Evolutionary conservation across 1,140 invertebrate genomes (phyloP), one percentile per base, ranked within the genome.

Genomic region (Saccostrea glomerata): DNA sequence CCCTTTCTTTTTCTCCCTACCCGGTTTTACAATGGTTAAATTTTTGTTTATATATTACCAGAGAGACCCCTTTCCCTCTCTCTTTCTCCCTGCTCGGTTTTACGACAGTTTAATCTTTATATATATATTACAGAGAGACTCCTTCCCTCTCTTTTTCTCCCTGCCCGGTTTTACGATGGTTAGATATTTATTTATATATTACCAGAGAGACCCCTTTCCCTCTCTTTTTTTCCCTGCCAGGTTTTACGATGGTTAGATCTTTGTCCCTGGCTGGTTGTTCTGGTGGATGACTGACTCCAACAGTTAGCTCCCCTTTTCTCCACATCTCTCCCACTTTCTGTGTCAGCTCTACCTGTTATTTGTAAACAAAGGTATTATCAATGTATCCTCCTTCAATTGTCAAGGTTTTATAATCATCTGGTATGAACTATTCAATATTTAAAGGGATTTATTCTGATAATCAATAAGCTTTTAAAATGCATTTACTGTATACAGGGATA

Each of bases 101-200:
- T 36, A 92, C 89, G 20, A 92, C 84, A 15, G 63, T 90, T 56
- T 90, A 70, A 58, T 88, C 40, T 20, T 36, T 36, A 2, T 36
- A 1, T 36, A 77, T 40, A 77, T 23, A 23, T 82, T 89, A 91
- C 83, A 91, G 73, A 30, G 86, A 87, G 5, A 82, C 88, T 40
- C 91, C 91, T 85, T 92, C 6, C 90, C 90, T 86, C 91, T 70
- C 66, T 85, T 91, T 25, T 84, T 91, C 66, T 91, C 90, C 82
- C 91, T 92, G 12, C 88, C 89, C 0, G 90, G 90, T 82, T 88
- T 90, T 36, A 92, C 89, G 17, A 92, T 82, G 17, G 66, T 90
- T 56, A 91, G 63, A 58, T 87, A 25, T 20, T 36, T 36, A 2
- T 36, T 36, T 36, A 36, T 36, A 36, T 36, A 73, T 36, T 89